A percentile compares a stretch with the other conserved stretches of the same genome.
Evolutionary conservation across 1,140 invertebrate genomes (phyloP).

Genomic region (Drosophila nikananu): DNA sequence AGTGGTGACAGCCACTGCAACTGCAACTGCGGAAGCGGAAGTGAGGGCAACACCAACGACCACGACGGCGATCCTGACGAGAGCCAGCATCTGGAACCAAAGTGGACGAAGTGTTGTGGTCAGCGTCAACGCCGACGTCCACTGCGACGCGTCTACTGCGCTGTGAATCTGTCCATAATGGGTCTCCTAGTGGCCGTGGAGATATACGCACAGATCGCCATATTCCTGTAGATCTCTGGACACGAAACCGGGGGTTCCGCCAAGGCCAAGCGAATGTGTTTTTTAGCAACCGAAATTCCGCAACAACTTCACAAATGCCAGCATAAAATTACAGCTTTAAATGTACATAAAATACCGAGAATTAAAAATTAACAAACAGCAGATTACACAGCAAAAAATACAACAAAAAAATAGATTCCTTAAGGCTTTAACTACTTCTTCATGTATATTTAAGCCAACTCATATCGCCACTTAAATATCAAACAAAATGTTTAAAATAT

Average conservation of each 20-base stretch:
- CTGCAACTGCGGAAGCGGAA: slow-evolving; percentile 11
- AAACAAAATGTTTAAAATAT: neutral
- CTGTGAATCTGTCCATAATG: slow-evolving; percentile 81
- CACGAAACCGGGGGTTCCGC: slow-evolving; percentile 5
- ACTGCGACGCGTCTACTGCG: slow-evolving; percentile 85
- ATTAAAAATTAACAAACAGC: neutral
- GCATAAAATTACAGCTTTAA: slow-evolving; percentile 28
- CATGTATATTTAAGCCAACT: neutral
- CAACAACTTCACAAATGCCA: slow-evolving; percentile 1
- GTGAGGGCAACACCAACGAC: slow-evolving; percentile 6
- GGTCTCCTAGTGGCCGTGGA: slow-evolving; percentile 75
- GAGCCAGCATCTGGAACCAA: slow-evolving; percentile 57
- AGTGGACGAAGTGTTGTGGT: slow-evolving; percentile 58
- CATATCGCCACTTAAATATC: slow-evolving; percentile 1
- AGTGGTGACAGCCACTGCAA: slow-evolving; percentile 18
- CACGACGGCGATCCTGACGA: slow-evolving; percentile 42
- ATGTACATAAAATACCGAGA: slow-evolving; percentile 19
- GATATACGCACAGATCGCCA: slow-evolving; percentile 81
- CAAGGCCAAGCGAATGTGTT: neutral
- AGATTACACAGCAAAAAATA: neutral
- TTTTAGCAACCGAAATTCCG: neutral
- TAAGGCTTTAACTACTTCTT: neutral
- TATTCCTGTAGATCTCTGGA: slow-evolving; percentile 68
- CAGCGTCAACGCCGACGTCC: slow-evolving; percentile 84
- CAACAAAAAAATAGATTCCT: neutral